phyloP scores from a whole-genome alignment of 2,797 vertebrate genomes.

The Choloepus didactylus region DNA sequence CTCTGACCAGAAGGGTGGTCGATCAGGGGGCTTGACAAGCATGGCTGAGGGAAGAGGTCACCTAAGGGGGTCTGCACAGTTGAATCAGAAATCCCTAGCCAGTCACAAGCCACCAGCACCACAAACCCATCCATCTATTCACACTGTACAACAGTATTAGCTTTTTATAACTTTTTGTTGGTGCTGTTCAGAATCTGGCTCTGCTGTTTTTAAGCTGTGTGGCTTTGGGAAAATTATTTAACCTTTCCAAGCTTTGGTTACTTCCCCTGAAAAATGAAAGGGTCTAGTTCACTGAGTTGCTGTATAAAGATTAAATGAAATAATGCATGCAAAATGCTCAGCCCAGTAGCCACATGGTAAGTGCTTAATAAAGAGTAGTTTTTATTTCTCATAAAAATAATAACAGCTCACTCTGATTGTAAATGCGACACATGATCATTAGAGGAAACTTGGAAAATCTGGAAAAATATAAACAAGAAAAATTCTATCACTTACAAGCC shows the following conservation, averaged over 20 bases:
- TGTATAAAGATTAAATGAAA: background rate
- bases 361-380: background rate
- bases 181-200: background rate
- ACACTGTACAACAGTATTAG: no score
- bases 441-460: background rate
- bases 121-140: fast-evolving
- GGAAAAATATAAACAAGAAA: background rate
- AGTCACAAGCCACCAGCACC: background rate
- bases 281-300: background rate
- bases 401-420: background rate
- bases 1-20: background rate
- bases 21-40: background rate
- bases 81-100: background rate
- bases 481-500: background rate
- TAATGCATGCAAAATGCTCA: background rate
- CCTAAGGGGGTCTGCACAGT: background rate
- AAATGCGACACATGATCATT: background rate
- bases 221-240: background rate
- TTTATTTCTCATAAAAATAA: background rate
- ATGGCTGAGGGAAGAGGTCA: background rate
- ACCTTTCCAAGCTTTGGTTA: background rate
- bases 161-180: background rate
- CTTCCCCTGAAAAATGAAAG: background rate
- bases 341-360: background rate
- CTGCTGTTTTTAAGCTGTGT: background rate